These are phyloP conservation scores for Lepisosteus osseus DNA, from an alignment of 2,113 vertebrate genomes.

Conservation along the genomic window DNA sequence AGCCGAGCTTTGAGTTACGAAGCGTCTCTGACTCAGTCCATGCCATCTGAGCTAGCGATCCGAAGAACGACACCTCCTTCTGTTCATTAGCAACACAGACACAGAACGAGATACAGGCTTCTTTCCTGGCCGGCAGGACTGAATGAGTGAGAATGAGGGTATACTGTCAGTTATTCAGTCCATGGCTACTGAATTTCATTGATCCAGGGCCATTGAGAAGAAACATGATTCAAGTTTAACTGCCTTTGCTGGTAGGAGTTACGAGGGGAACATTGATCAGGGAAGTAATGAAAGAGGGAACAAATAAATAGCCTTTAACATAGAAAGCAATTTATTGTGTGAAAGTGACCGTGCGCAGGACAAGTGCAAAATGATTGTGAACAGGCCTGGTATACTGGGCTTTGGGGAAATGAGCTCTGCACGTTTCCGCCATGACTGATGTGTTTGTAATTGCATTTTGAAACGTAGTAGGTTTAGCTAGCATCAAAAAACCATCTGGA, in stretches of 20 bases:
- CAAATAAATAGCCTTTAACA: neutral
- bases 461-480: no score
- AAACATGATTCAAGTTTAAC: neutral
- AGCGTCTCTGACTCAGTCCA: no score
- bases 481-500: no score
- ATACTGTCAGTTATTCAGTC: neutral
- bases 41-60: no score
- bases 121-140: neutral
- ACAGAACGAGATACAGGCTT: neutral
- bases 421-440: no score
- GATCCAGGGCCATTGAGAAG: neutral
- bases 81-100: neutral
- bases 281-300: neutral
- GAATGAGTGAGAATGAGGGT: neutral
- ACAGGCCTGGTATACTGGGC: no score
- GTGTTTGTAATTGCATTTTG: no score
- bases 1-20: no score
- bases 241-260: neutral
- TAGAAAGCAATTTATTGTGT: neutral
- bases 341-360: no score
- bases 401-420: no score
- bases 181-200: neutral
- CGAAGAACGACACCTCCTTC: no score
- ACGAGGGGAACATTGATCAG: neutral
- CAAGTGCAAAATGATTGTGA: no score